Conservation (phyloP, 2,888 invertebrate species). For the Gymnoscelis rufifasciata region DNA sequence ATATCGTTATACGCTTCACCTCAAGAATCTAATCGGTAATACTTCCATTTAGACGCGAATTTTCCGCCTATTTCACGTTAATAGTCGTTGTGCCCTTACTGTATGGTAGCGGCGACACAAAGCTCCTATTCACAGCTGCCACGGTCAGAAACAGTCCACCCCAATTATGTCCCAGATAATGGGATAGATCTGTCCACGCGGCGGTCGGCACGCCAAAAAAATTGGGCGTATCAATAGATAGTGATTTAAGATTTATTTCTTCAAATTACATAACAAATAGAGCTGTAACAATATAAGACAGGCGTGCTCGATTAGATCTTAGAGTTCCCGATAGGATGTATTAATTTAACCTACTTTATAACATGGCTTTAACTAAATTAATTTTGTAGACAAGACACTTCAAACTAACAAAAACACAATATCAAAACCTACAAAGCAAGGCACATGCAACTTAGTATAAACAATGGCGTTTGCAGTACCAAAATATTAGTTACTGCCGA, state of each 20-base stretch:
- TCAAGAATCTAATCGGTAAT: constrained; percentile 58
- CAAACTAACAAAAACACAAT: no score
- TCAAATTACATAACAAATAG: constrained; percentile 16
- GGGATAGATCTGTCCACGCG: constrained; percentile 48
- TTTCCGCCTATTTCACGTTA: constrained; percentile 68
- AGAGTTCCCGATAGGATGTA: no score
- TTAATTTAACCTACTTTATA: no score
- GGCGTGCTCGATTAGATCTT: no score
- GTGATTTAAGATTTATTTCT: constrained; percentile 15
- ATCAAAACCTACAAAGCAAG: no score
- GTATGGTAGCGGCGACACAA: constrained; percentile 57
- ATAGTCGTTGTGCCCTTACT: constrained; percentile 51
- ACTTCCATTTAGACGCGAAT: constrained; percentile 58
- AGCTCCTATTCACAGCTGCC: constrained; percentile 57
- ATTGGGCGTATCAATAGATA: constrained; percentile 15
- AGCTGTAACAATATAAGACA: not conserved
- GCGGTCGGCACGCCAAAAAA: constrained; percentile 39
- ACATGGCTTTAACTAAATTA: no score
- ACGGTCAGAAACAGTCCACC: constrained; percentile 25
- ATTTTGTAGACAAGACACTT: no score
- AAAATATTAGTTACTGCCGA: no score
- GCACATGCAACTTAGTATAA: no score
- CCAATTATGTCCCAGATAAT: constrained; percentile 50
- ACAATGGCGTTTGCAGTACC: no score
- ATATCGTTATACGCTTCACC: constrained; percentile 41